These are phyloP conservation scores for Cirrhinus molitorella DNA, from an alignment of 2,797 vertebrate species.

Conservation along the genomic window DNA sequence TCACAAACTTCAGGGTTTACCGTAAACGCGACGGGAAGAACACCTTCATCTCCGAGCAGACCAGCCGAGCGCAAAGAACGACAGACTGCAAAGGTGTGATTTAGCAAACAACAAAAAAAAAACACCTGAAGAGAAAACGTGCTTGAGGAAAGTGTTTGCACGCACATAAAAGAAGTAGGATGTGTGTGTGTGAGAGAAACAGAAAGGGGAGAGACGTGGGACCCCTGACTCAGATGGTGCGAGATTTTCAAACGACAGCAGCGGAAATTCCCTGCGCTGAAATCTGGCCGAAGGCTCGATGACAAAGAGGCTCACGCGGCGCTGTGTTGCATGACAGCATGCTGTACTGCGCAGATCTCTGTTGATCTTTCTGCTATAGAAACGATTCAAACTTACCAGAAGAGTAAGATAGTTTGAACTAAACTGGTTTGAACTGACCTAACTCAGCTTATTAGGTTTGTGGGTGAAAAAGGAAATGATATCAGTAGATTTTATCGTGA, in stretches of 20 bases:
- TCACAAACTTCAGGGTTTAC: constrained; percentile 10
- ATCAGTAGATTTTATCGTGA: constrained; percentile 14
- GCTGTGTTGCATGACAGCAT: neutral
- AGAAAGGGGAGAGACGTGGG: constrained; percentile 16
- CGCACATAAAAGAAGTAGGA: neutral
- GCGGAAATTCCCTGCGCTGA: constrained; percentile 47
- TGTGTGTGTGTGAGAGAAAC: neutral
- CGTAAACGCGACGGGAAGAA: neutral
- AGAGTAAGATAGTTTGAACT: neutral
- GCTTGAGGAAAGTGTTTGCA: constrained; percentile 21
- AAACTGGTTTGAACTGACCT: neutral
- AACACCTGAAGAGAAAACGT: constrained; percentile 4
- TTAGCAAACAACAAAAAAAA: constrained; percentile 16
- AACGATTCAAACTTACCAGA: neutral
- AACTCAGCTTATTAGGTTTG: neutral
- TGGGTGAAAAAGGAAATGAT: constrained; percentile 7
- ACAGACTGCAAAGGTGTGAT: neutral
- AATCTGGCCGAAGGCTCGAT: constrained; percentile 32
- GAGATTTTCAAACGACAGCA: constrained; percentile 41
- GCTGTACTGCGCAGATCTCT: neutral
- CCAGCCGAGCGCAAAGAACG: neutral
- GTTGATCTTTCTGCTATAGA: neutral
- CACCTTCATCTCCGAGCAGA: neutral
- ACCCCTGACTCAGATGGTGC: constrained; percentile 59
- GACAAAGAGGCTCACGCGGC: constrained; percentile 23